Evolutionary conservation across 1,140 invertebrate genomes (phyloP).

Genomic region (Drosophila littoralis): DNA sequence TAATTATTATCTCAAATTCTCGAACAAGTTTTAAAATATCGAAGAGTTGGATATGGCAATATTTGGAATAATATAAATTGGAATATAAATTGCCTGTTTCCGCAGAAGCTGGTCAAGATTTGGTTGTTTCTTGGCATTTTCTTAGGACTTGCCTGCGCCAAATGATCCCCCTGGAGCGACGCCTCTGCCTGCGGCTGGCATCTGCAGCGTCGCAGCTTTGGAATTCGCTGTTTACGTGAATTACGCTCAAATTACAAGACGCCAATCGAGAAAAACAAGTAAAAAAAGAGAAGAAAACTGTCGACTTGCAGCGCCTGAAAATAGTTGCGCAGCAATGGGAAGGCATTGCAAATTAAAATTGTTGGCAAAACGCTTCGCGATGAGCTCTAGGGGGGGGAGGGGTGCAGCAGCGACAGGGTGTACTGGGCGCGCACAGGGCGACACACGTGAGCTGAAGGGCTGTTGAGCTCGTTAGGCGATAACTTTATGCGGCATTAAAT

Average conservation of each 20-base stretch:
- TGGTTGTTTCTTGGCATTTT: too few species aligned
- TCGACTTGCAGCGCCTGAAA: constrained; percentile 55
- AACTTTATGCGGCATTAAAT: constrained; percentile 82
- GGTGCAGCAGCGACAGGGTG: constrained; percentile 18
- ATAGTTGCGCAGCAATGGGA: constrained; percentile 74
- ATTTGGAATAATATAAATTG: too few species aligned
- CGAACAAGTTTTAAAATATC: too few species aligned
- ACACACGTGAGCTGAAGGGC: constrained; percentile 1
- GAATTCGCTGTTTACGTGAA: constrained; percentile 73
- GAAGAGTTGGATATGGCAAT: too few species aligned
- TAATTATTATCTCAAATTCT: too few species aligned
- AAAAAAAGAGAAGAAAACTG: constrained; percentile 13
- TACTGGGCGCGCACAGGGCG: constrained; percentile 16
- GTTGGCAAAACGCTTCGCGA: constrained; percentile 54
- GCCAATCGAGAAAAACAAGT: constrained; percentile 32
- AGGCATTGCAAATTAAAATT: constrained; percentile 80
- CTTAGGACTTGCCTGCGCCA: background rate
- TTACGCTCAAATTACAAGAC: constrained; percentile 77
- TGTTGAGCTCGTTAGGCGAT: constrained; percentile 75
- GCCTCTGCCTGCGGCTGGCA: constrained; percentile 34
- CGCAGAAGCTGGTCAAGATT: too few species aligned
- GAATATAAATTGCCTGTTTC: too few species aligned
- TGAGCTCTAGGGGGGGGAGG: background rate
- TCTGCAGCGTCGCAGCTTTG: constrained; percentile 10
- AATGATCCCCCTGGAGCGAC: background rate